phyloP scores from a whole-genome alignment of 1,140 invertebrate species.

The Matsumurasca onukii region DNA sequence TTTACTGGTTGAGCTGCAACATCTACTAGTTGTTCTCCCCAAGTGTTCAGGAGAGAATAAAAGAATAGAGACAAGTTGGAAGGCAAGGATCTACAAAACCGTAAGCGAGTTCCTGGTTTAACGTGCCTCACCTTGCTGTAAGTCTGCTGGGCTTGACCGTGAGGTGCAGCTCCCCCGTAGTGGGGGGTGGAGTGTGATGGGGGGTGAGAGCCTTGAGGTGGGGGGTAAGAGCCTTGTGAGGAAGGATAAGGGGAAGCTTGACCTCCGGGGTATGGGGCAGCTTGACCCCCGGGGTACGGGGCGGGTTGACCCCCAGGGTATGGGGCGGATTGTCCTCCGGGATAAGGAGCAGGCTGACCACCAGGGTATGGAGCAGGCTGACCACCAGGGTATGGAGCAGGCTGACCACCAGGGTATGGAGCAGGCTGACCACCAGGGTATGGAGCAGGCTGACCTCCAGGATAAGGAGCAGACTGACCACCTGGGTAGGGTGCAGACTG shows the following conservation, averaged over 20 bases:
- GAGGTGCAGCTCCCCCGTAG: slow-evolving; percentile 26
- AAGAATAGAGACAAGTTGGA: too few relatives aligned
- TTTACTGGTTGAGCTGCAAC: too few relatives aligned
- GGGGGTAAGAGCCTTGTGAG: slow-evolving; percentile 37
- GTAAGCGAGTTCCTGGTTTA: too few relatives aligned
- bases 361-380: slow-evolving; percentile 33
- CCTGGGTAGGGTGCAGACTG: too few relatives aligned
- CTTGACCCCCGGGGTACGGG: slow-evolving; percentile 27
- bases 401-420: too few relatives aligned
- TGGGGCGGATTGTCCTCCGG: slow-evolving; percentile 31
- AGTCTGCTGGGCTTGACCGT: slow-evolving; percentile 8
- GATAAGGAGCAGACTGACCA: too few relatives aligned
- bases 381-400: too few relatives aligned
- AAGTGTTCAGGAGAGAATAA: too few relatives aligned
- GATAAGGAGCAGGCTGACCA: slow-evolving; percentile 30
- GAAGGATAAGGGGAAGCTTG: slow-evolving; percentile 21
- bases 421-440: too few relatives aligned
- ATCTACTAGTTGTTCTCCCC: too few relatives aligned
- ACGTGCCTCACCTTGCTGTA: slow-evolving; percentile 12
- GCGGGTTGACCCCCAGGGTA: slow-evolving; percentile 34
- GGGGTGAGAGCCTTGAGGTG: slow-evolving; percentile 30
- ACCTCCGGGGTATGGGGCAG: slow-evolving; percentile 28
- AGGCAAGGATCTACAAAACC: too few relatives aligned
- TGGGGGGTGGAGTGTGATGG: slow-evolving; percentile 20
- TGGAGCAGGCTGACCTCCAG: too few relatives aligned